Conservation (phyloP, 2,113 vertebrate genomes). For the Hydropotes inermis region DNA sequence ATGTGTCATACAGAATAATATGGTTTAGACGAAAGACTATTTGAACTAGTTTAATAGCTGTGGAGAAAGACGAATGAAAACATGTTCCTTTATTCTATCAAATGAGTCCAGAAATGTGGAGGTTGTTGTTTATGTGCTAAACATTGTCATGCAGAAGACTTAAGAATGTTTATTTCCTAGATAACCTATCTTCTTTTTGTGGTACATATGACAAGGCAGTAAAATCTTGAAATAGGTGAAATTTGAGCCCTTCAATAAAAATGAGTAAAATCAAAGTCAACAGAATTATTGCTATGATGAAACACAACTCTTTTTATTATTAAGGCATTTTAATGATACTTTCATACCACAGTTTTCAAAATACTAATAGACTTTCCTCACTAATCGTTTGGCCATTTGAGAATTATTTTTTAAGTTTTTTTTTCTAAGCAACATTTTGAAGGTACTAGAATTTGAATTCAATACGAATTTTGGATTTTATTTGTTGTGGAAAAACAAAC, state of each 20-base stretch:
- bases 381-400: neutral
- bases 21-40: neutral
- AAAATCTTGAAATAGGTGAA: neutral
- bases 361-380: neutral
- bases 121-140: neutral
- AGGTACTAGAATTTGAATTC: conserved; percentile 18
- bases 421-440: neutral
- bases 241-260: neutral
- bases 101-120: neutral
- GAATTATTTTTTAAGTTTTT: neutral
- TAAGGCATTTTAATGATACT: neutral
- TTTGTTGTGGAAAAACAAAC: neutral
- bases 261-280: neutral
- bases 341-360: neutral
- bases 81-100: neutral
- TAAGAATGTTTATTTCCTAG: neutral
- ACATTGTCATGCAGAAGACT: too few species aligned
- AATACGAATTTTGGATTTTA: neutral
- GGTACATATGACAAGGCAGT: neutral
- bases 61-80: conserved; percentile 5
- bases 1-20: neutral
- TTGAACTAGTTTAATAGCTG: neutral
- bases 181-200: neutral
- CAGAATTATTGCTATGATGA: neutral
- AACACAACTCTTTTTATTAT: neutral